These are phyloP conservation scores for Pollenia amentaria DNA, from an alignment of 2,888 invertebrate species.

Conservation along the genomic window DNA sequence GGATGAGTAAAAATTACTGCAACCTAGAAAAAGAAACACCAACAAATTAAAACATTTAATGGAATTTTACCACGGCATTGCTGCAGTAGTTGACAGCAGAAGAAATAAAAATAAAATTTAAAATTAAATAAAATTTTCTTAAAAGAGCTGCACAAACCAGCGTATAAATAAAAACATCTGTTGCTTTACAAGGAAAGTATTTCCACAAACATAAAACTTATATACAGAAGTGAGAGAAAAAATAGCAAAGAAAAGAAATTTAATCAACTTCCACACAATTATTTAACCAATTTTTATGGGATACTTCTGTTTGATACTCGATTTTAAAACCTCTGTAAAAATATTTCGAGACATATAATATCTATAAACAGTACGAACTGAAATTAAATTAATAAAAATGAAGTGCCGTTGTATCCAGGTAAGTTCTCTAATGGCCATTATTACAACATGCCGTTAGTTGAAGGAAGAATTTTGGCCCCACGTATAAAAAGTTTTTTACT, in stretches of 20 bases:
- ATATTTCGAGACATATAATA: no score
- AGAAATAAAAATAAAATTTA: not conserved
- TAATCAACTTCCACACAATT: no score
- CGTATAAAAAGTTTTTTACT: no score
- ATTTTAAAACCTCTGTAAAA: no score
- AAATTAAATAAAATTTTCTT: conserved; percentile 9
- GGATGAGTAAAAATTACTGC: conserved; percentile 20
- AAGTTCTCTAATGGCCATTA: no score
- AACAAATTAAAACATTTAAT: conserved; percentile 42
- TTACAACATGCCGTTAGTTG: no score
- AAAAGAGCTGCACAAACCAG: not conserved
- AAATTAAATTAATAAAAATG: no score
- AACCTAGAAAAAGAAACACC: not conserved
- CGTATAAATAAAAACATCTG: conserved; percentile 23
- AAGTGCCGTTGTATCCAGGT: no score
- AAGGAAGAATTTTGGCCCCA: no score
- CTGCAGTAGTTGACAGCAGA: conserved; percentile 12
- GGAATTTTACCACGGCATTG: conserved; percentile 29
- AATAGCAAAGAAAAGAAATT: not conserved
- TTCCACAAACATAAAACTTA: not conserved
- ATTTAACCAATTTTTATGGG: no score
- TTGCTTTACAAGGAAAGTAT: conserved; percentile 9
- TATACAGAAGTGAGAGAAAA: not conserved
- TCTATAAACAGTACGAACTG: no score
- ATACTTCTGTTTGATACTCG: no score